phyloP scores from a whole-genome alignment of 2,113 vertebrate genomes.

The Synchiropus splendidus region DNA sequence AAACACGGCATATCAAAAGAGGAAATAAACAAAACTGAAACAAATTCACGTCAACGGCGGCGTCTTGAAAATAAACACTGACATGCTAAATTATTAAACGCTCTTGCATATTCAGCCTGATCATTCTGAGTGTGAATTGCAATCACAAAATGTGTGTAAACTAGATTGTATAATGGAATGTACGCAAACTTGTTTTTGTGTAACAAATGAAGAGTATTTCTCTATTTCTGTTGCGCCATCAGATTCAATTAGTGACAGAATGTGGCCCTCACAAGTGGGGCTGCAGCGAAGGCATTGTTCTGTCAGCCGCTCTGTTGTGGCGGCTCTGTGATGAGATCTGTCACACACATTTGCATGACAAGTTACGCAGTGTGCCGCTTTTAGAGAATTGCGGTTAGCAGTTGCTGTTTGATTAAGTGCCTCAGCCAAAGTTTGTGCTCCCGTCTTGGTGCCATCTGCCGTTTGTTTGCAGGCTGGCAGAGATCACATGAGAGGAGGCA shows the following conservation, averaged over 20 bases:
- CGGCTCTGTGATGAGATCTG: slow-evolving; percentile 53
- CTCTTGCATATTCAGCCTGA: slow-evolving; percentile 69
- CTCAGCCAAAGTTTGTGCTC: too few relatives aligned
- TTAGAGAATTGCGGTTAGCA: slow-evolving; percentile 12
- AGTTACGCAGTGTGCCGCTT: slow-evolving; percentile 41
- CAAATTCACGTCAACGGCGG: slow-evolving; percentile 60
- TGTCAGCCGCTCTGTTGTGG: slow-evolving; percentile 54
- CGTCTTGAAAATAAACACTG: slow-evolving; percentile 61
- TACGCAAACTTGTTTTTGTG: slow-evolving; percentile 67
- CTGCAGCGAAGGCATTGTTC: slow-evolving; percentile 57
- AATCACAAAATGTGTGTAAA: slow-evolving; percentile 67
- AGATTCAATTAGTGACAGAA: slow-evolving; percentile 58
- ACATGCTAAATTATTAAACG: slow-evolving; percentile 72
- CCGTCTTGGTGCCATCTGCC: too few relatives aligned
- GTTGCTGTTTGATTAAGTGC: slow-evolving; percentile 12
- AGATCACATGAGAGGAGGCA: too few relatives aligned
- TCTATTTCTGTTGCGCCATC: slow-evolving; percentile 55
- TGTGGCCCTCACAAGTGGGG: slow-evolving; percentile 55
- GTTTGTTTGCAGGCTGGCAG: too few relatives aligned
- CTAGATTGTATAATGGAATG: slow-evolving; percentile 64
- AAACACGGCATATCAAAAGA: slow-evolving; percentile 47
- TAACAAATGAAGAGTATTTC: slow-evolving; percentile 68
- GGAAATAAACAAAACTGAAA: slow-evolving; percentile 66
- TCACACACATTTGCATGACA: slow-evolving; percentile 59
- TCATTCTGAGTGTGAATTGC: slow-evolving; percentile 55